phyloP scores from a whole-genome alignment of 2,113 vertebrate species.

The Petaurus breviceps region DNA sequence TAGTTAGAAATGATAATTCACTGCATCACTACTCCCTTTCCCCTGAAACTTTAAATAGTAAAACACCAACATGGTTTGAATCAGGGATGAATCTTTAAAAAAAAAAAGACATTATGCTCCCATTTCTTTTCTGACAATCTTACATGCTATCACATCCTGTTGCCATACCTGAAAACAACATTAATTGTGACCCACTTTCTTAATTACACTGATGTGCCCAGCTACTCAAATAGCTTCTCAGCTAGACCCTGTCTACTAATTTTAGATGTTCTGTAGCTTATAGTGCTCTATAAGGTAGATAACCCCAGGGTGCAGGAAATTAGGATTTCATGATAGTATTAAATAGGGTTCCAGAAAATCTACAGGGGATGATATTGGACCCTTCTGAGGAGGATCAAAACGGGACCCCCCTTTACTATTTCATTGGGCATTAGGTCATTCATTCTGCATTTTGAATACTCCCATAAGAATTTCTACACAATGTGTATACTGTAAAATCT shows the following conservation, averaged over 20 bases:
- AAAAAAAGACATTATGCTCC: not conserved
- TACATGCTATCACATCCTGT: not conserved
- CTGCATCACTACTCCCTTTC: not conserved
- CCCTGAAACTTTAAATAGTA: not conserved
- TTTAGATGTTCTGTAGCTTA: not conserved
- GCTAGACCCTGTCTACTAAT: conserved; percentile 38
- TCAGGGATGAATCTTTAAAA: fast-evolving
- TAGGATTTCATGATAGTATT: not conserved
- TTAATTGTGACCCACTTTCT: conserved; percentile 45
- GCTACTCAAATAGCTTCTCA: conserved; percentile 6
- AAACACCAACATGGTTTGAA: not conserved
- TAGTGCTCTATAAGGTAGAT: not conserved
- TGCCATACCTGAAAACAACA: conserved; percentile 11
- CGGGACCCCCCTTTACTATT: not conserved
- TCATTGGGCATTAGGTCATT: not conserved
- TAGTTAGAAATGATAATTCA: not conserved
- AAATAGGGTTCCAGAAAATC: not conserved
- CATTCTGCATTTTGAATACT: not conserved
- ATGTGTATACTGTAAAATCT: not conserved
- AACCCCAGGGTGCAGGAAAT: conserved; percentile 17
- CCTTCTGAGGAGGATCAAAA: not conserved
- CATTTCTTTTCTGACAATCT: not conserved
- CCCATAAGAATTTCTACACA: not conserved
- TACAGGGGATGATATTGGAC: no score
- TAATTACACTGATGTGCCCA: conserved; percentile 34